These are phyloP conservation scores for Lichenostomus cassidix DNA, from an alignment of 2,113 vertebrate genomes.

Conservation along the genomic window DNA sequence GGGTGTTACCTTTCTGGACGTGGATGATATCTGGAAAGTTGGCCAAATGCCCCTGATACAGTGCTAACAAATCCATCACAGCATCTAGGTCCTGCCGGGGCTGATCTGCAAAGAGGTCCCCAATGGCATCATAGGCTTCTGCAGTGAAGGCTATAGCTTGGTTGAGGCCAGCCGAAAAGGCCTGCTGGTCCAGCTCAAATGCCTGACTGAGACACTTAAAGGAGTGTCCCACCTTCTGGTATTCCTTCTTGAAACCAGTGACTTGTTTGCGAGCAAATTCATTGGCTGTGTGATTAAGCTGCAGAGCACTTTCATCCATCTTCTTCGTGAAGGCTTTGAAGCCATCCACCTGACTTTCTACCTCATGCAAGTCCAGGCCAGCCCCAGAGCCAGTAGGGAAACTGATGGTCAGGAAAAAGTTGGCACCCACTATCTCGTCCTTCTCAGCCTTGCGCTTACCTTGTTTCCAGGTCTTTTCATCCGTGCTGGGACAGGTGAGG, in stretches of 20 bases:
- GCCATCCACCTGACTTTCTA: conserved; percentile 92
- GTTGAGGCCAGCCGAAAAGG: conserved; percentile 87
- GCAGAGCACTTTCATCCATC: conserved; percentile 93
- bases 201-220: conserved; percentile 92
- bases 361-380: conserved; percentile 90
- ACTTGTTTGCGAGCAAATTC: conserved; percentile 97
- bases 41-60: conserved; percentile 95
- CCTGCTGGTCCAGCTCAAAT: conserved; percentile 95
- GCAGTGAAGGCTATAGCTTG: conserved; percentile 94
- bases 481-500: conserved; percentile 85
- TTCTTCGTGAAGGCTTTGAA: conserved; percentile 95
- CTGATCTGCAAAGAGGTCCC: conserved; percentile 94
- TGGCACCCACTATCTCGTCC: conserved; percentile 96
- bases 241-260: conserved; percentile 95
- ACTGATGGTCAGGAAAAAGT: conserved; percentile 96
- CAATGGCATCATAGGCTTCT: conserved; percentile 90
- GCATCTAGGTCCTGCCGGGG: conserved; percentile 92
- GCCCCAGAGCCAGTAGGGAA: conserved; percentile 72
- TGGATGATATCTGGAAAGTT: conserved; percentile 99
- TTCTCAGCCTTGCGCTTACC: conserved; percentile 95
- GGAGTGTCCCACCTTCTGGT: conserved; percentile 94
- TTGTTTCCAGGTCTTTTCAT: conserved; percentile 96
- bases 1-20: conserved; percentile 93
- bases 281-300: conserved; percentile 87
- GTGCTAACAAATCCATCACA: conserved; percentile 91